Conservation (phyloP, 2,113 vertebrate genomes). For the Melanerpes aurifrons region DNA sequence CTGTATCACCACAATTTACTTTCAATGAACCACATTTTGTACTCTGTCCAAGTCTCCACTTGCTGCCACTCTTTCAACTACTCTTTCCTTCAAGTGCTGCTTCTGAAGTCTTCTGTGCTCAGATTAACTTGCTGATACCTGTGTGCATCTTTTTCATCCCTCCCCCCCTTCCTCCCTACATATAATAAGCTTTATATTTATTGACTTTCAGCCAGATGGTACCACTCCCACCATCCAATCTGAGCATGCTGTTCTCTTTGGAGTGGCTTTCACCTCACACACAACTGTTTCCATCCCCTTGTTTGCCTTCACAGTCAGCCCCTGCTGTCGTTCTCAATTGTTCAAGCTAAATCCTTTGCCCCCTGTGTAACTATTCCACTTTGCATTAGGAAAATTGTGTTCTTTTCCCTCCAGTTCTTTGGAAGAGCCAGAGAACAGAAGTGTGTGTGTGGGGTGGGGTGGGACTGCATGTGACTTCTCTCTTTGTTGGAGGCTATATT, state of each 20-base stretch:
- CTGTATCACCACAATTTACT: not conserved
- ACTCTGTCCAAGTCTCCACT: not conserved
- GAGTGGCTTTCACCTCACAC: not conserved
- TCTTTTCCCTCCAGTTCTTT: not conserved
- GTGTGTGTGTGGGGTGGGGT: not conserved
- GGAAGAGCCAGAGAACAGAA: not conserved
- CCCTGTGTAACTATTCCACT: not conserved
- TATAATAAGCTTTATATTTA: not conserved
- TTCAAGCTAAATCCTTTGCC: not conserved
- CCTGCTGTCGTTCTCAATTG: not conserved
- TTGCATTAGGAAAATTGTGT: not conserved
- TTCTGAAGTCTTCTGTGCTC: not conserved
- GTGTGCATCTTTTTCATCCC: not conserved
- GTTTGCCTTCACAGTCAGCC: not conserved
- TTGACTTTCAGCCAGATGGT: conserved; percentile 42
- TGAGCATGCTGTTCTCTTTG: not conserved
- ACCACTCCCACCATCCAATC: conserved; percentile 20
- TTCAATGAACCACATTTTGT: not conserved
- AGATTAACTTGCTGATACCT: not conserved
- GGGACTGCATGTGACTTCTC: not conserved
- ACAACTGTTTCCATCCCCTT: not conserved
- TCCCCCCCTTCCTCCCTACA: not conserved
- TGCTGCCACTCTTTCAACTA: not conserved
- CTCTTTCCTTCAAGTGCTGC: not conserved
- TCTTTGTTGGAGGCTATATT: not conserved